A percentile compares a stretch with the other conserved stretches of the same genome.
Conservation (phyloP, 2,888 invertebrate genomes). For the Agrilus cyanescens region DNA sequence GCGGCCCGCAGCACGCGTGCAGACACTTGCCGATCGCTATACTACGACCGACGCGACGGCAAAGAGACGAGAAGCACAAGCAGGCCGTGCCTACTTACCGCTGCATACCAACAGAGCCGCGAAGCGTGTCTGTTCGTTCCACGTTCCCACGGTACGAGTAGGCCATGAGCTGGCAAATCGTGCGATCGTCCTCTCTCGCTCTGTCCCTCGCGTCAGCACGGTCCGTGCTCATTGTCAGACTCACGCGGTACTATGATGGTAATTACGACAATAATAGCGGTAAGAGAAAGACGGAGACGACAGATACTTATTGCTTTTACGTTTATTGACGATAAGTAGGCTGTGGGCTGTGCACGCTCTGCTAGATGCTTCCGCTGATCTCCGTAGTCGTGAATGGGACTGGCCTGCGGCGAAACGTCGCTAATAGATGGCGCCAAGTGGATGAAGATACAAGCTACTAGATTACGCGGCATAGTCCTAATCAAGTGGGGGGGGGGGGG, state of each 20-base stretch:
- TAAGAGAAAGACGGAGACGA: not conserved
- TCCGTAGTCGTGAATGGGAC: too few species aligned
- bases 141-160: slow-evolving; percentile 30
- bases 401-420: too few species aligned
- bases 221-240: slow-evolving; percentile 1
- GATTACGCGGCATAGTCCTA: too few species aligned
- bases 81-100: slow-evolving; percentile 26
- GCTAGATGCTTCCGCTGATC: too few species aligned
- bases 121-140: slow-evolving; percentile 25
- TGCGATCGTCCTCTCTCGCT: slow-evolving; percentile 18
- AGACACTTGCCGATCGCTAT: slow-evolving; percentile 23
- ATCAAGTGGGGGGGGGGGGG: too few species aligned
- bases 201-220: slow-evolving; percentile 4
- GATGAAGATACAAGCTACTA: too few species aligned
- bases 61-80: slow-evolving; percentile 10
- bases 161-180: slow-evolving; percentile 14
- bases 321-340: not conserved
- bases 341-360: too few species aligned
- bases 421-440: too few species aligned
- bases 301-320: not conserved
- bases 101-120: slow-evolving; percentile 15
- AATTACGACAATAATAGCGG: not conserved
- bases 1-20: slow-evolving; percentile 30
- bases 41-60: not conserved
- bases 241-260: not conserved